Base-by-base conservation (phyloP, 2,888 invertebrate genomes). In the Coleophora flavipennella region DNA sequence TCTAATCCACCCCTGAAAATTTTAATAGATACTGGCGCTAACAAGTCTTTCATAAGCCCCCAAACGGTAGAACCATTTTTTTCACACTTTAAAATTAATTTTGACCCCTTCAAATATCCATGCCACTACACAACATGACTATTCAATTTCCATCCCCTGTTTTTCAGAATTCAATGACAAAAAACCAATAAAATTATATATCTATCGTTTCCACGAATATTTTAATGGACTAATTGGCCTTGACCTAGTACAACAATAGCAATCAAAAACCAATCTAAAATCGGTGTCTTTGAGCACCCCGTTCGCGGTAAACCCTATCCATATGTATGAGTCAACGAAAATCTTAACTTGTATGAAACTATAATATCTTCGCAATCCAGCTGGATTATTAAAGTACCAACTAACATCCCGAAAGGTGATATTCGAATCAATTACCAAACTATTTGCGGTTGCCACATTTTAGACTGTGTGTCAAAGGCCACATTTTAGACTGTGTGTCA, bases 221-320 rank as follows among this genome's bases (percentile, higher is more conserved):
- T 51, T 49, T 13, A 46, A 49, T 31, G 49, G 49, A 1, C 29
- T 53, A 0, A 44, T 54, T 26, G 54, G 52, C 1, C 33, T 39
- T 7, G 54, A 53, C 32, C 28, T 57, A 36, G 42, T 54, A 27
- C 36, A 45, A 7, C 48, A 45, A 32, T 51, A 41, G 39, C 43
- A 41, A 35, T 31, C 50, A 3, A 47, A 45, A 1, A 54, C 53
- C 10, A 44, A 54, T 29, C 31, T 48, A 7, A 51, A 51, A 35
- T 40, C 47, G 31, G 44, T 40, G 8, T 1, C 28, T 1, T 28
- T 51, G 12, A 25, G 39, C 7, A 54, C 54, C 0, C 38, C 32
- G 11, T 33, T 32, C n/a, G 31, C 51, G 2, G 39, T 35, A 25
- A 42, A 37, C 27, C 45, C 47, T 13, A 28, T 44, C 31, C 32